Conservation (phyloP, 2,797 vertebrate species). For the Ptychadena robeensis region DNA sequence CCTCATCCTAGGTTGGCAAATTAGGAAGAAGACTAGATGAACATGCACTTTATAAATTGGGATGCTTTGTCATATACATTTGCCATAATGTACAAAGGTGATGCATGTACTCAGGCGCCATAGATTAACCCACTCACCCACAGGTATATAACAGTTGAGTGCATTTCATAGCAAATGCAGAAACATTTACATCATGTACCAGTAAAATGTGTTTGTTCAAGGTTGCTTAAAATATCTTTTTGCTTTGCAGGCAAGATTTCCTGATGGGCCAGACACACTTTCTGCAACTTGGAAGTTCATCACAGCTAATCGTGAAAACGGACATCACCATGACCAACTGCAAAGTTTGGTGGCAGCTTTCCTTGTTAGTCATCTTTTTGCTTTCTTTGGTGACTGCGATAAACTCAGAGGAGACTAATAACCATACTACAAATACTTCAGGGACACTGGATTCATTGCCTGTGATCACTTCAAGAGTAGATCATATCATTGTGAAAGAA, state of each 20-base stretch:
- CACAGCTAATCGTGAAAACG: conserved; percentile 55
- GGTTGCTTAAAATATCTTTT: background rate
- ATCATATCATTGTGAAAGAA: conserved; percentile 92
- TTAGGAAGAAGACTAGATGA: too few relatives aligned
- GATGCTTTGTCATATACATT: too few relatives aligned
- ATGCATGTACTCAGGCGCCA: too few relatives aligned
- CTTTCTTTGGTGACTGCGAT: conserved; percentile 70
- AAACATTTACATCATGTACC: too few relatives aligned
- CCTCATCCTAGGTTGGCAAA: too few relatives aligned
- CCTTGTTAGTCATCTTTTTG: conserved; percentile 76
- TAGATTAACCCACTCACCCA: too few relatives aligned
- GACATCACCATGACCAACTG: conserved; percentile 68
- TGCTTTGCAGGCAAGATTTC: conserved; percentile 23
- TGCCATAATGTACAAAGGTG: too few relatives aligned
- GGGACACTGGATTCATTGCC: conserved; percentile 76
- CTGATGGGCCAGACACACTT: background rate
- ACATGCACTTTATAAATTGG: too few relatives aligned
- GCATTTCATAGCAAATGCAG: too few relatives aligned
- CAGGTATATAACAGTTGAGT: too few relatives aligned
- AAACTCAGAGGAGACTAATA: conserved; percentile 69
- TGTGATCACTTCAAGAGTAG: conserved; percentile 75
- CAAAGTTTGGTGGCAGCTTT: conserved; percentile 67
- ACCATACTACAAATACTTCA: conserved; percentile 76
- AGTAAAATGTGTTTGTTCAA: too few relatives aligned
- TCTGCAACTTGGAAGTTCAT: background rate